phyloP scores from a whole-genome alignment of 2,113 vertebrate species.

The Ranitomeya variabilis region DNA sequence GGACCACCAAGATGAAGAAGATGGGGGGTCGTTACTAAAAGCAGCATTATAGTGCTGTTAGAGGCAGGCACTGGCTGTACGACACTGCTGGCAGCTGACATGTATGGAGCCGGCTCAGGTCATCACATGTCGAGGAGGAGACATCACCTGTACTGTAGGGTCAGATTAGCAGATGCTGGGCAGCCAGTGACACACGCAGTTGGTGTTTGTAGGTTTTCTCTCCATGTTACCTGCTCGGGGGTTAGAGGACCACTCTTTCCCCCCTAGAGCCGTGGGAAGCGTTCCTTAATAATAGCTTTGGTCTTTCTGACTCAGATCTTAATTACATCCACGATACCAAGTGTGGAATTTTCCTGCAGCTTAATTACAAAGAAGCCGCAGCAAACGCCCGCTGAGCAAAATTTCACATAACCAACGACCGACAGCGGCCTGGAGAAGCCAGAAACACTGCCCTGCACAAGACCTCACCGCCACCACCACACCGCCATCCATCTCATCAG shows the following conservation, averaged over 20 bases:
- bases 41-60: too few relatives aligned
- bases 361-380: constrained; percentile 51
- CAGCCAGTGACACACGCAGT: too few relatives aligned
- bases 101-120: too few relatives aligned
- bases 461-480: neutral
- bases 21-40: too few relatives aligned
- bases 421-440: neutral
- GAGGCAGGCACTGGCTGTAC: too few relatives aligned
- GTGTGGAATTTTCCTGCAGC: constrained; percentile 31
- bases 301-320: constrained; percentile 38
- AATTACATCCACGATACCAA: constrained; percentile 46
- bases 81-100: too few relatives aligned
- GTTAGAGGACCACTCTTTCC: neutral
- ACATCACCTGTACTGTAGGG: too few relatives aligned
- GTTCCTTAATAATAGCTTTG: constrained; percentile 44
- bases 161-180: too few relatives aligned
- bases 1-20: too few relatives aligned
- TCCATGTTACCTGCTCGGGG: neutral
- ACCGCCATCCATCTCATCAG: neutral
- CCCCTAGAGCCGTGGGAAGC: constrained; percentile 22
- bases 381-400: constrained; percentile 16
- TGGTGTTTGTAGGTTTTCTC: neutral
- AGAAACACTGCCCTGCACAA: neutral
- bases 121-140: too few relatives aligned
- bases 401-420: neutral